Evolutionary conservation across 2,888 invertebrate species (phyloP), one percentile per base, ranked within the genome.

Genomic region (Drosophila pseudotalamancana): DNA sequence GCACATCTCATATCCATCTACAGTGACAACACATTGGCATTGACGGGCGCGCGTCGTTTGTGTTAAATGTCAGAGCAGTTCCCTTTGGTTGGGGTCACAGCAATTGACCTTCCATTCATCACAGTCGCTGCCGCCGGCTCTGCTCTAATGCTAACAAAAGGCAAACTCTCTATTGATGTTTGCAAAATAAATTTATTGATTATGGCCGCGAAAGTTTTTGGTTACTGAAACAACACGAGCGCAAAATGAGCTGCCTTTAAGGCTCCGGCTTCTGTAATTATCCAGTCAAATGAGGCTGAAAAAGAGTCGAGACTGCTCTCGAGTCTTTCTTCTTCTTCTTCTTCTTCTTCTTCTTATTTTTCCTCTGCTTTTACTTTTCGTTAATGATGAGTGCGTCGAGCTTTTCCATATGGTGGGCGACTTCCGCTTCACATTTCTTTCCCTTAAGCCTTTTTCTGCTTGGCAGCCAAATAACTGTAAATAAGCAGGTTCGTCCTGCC

Each of bases 51-150:
- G 80, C 84, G 66, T 77, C 76, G 81, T 64, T 71, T 84, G 62
- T 50, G 84, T 78, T 81, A 81, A 81, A 81, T 81, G 85, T 81
- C 81, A 84, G 64, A 54, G 42, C 50, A 35, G 49, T 43, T 68
- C 62, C 53, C 66, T 39, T 27, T 19, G 54, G 37, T 54, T 62
- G 62, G 83, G 83, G 75, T 85, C 83, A 82, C 63, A 80, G 61
- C 86, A 82, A 83, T 83, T 83, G 83, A 83, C 83, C 83, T 82
- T 85, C 79, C 77, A 83, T 82, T 80, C 83, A 83, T 85, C 77
- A 79, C 57, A 35, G 53, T 29, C 43, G 29, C 16, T 23, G 56
- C 16, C 39, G 12, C 6, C 3, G 18, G 27, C 37, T 35, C 42
- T 18, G 34, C 37, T 57, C 49, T 77, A 77, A 77, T 80, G 80